Evolutionary conservation across 2,888 invertebrate species (phyloP).

Genomic region (Hylaea fasciaria): DNA sequence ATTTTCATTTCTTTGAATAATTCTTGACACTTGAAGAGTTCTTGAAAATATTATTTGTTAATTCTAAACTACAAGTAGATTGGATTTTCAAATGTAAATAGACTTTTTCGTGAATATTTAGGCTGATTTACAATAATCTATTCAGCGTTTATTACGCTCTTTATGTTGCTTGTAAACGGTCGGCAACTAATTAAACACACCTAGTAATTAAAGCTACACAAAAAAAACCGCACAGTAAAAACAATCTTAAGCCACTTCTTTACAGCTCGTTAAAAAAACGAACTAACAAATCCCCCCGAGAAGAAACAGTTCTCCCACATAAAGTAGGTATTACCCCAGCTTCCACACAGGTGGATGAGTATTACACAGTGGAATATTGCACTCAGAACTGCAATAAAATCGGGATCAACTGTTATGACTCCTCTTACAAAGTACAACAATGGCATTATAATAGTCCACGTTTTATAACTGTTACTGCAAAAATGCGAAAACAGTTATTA

Average conservation of each 20-base stretch:
- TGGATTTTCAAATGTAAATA: too few relatives aligned
- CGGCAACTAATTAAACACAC: background rate
- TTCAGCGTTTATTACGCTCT: too few relatives aligned
- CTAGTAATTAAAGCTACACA: background rate
- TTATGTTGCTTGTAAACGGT: too few relatives aligned
- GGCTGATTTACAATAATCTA: too few relatives aligned
- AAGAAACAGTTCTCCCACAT: constrained; percentile 11
- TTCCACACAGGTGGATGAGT: constrained; percentile 47
- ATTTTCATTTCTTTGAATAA: too few relatives aligned
- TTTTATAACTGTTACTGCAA: constrained; percentile 47
- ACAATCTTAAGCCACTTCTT: constrained; percentile 8
- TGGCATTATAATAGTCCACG: constrained; percentile 63
- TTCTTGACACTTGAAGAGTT: too few relatives aligned
- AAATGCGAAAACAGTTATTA: constrained; percentile 3
- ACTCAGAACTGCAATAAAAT: constrained; percentile 75
- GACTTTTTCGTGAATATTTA: too few relatives aligned
- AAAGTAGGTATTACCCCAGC: constrained; percentile 33
- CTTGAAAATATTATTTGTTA: too few relatives aligned
- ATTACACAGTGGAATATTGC: constrained; percentile 65
- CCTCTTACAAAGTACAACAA: constrained; percentile 72
- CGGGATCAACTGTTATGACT: constrained; percentile 78
- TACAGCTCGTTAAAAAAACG: constrained; percentile 10
- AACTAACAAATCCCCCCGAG: constrained; percentile 7
- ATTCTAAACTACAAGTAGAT: too few relatives aligned
- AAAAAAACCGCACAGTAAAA: background rate